Conservation (phyloP, 2,888 invertebrate genomes). For the Mechanitis mazaeus region DNA sequence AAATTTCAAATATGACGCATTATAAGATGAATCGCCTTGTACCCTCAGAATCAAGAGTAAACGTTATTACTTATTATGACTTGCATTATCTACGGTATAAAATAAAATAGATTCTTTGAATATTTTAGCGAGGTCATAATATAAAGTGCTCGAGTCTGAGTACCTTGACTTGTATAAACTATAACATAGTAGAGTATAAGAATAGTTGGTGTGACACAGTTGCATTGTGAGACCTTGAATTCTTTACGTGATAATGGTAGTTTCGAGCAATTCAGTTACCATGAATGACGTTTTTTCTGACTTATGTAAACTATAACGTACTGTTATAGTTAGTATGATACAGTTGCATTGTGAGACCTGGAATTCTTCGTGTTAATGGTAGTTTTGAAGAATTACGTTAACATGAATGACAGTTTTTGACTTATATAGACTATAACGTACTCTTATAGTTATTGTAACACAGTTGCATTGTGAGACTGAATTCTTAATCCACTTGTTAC, state of each 20-base stretch:
- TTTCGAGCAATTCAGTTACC: neutral
- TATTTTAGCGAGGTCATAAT: conserved; percentile 19
- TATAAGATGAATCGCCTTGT: conserved; percentile 31
- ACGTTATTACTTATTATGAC: conserved; percentile 37
- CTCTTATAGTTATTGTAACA: too few species aligned
- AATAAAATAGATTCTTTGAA: conserved; percentile 26
- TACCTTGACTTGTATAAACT: neutral
- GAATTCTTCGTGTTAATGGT: too few species aligned
- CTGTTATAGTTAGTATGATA: too few species aligned
- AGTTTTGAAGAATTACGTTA: too few species aligned
- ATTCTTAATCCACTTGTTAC: too few species aligned
- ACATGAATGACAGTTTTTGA: too few species aligned
- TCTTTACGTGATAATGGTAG: neutral
- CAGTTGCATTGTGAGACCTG: too few species aligned
- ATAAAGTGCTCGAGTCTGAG: neutral
- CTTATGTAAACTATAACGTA: too few species aligned
- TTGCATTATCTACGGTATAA: conserved; percentile 33
- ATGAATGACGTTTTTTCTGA: too few species aligned
- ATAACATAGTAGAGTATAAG: too few species aligned
- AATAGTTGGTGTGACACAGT: neutral
- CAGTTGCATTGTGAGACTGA: too few species aligned
- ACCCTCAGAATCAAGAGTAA: conserved; percentile 29
- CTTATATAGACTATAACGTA: too few species aligned
- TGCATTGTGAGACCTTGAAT: neutral
- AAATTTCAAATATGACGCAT: conserved; percentile 29